Percentiles rank a stretch among this genome's conserved stretches.
Conservation (phyloP, 2,113 vertebrate species). For the Eretmochelys imbricata region DNA sequence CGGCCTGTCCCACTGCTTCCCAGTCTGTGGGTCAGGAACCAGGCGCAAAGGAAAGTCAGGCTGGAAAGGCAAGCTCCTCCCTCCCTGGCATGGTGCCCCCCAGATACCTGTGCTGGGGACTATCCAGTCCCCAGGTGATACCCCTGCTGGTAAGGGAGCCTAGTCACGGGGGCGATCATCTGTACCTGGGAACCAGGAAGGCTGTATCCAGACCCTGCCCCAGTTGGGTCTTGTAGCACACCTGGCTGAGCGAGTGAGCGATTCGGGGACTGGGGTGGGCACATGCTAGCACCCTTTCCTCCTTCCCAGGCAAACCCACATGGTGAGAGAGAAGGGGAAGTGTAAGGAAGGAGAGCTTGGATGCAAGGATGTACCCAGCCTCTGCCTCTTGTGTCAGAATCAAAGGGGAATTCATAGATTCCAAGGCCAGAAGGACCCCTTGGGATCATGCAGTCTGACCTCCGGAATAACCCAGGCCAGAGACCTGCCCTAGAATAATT, state of each 20-base stretch:
- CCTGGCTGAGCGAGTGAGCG: neutral
- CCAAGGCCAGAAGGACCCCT: neutral
- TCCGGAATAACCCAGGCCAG: neutral
- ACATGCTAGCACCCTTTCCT: neutral
- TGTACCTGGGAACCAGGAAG: neutral
- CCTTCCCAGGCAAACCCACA: neutral
- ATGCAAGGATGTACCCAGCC: neutral
- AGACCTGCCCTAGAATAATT: neutral
- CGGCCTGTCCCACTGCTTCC: neutral
- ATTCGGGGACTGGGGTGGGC: neutral
- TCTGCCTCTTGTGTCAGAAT: neutral
- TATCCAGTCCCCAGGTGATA: neutral
- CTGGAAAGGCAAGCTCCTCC: neutral
- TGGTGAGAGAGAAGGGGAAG: neutral
- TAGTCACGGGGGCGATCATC: neutral
- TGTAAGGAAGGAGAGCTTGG: neutral
- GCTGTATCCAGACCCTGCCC: neutral
- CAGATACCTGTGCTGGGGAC: neutral
- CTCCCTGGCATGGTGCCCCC: neutral
- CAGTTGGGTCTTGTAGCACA: rapidly evolving
- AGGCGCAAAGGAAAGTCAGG: neutral
- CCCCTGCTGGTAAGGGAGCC: neutral
- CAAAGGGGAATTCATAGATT: neutral
- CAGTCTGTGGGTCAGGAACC: neutral
- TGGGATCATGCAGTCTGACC: neutral